Evolutionary conservation across 2,797 vertebrate species (phyloP).

Genomic region (Muraenolepis orangiensis): DNA sequence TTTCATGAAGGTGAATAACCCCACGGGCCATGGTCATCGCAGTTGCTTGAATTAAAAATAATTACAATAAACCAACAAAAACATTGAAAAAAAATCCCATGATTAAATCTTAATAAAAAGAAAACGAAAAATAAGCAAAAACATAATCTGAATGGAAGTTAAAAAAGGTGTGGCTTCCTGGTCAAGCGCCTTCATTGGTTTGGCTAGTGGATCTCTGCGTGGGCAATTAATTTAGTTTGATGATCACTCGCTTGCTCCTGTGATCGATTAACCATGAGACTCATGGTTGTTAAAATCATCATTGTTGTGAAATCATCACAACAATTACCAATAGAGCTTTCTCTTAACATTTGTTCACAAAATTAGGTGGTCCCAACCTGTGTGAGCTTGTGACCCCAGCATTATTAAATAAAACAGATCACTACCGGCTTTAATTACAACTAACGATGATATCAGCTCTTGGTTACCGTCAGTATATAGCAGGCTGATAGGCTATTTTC

Average conservation of each 20-base stretch:
- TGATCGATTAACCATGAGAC: slow-evolving; percentile 74
- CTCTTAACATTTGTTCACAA: slow-evolving; percentile 48
- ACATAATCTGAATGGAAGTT: too few relatives aligned
- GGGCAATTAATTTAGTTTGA: slow-evolving; percentile 68
- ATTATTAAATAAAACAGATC: too few relatives aligned
- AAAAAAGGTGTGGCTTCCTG: slow-evolving; percentile 67
- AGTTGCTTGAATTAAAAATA: slow-evolving; percentile 56
- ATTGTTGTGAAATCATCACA: slow-evolving; percentile 78
- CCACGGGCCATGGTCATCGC: slow-evolving; percentile 57
- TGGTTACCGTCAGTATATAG: too few relatives aligned
- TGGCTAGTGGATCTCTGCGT: slow-evolving; percentile 78
- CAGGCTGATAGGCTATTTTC: too few relatives aligned
- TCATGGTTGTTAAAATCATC: too few relatives aligned
- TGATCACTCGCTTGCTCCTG: slow-evolving; percentile 58
- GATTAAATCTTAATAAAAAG: too few relatives aligned
- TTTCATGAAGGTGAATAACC: slow-evolving; percentile 49
- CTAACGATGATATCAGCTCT: too few relatives aligned
- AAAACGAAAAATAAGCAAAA: too few relatives aligned
- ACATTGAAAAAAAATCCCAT: slow-evolving; percentile 61
- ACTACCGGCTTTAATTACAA: too few relatives aligned
- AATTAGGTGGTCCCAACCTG: too few relatives aligned
- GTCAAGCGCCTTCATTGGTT: slow-evolving; percentile 68
- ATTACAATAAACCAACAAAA: slow-evolving; percentile 63
- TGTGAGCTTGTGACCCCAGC: too few relatives aligned
- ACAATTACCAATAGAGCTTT: slow-evolving; percentile 74